Conservation (phyloP, 2,797 vertebrate genomes). For the Macrochelys suwanniensis region DNA sequence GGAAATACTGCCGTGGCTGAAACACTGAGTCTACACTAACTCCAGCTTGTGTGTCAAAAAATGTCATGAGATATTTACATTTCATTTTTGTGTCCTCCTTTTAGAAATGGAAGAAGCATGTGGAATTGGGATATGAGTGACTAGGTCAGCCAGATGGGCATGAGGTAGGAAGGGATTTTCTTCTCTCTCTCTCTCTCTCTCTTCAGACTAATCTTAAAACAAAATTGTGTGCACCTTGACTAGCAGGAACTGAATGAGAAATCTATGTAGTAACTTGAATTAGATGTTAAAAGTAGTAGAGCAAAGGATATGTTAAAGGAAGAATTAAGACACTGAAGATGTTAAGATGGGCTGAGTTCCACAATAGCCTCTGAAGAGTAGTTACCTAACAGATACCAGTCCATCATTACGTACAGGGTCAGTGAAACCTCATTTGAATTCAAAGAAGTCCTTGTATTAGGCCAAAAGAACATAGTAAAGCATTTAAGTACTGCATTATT, state of each 20-base stretch:
- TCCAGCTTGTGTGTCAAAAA: background rate
- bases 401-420: background rate
- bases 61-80: background rate
- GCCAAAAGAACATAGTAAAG: background rate
- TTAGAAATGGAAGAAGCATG: background rate
- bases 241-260: background rate
- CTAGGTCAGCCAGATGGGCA: background rate
- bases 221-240: background rate
- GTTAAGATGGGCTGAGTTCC: background rate
- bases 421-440: background rate
- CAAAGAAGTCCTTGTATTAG: background rate
- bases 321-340: background rate
- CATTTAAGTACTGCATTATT: background rate
- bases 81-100: background rate
- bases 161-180: background rate
- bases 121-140: background rate
- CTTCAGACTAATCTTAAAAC: background rate
- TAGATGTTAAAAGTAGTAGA: background rate
- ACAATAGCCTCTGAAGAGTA: background rate
- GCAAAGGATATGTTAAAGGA: background rate
- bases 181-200: accelerated
- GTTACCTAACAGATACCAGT: background rate
- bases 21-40: background rate
- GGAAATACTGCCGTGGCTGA: conserved; percentile 14
- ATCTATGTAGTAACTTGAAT: background rate